Conservation (phyloP, 2,113 vertebrate genomes). For the Sorex araneus region DNA sequence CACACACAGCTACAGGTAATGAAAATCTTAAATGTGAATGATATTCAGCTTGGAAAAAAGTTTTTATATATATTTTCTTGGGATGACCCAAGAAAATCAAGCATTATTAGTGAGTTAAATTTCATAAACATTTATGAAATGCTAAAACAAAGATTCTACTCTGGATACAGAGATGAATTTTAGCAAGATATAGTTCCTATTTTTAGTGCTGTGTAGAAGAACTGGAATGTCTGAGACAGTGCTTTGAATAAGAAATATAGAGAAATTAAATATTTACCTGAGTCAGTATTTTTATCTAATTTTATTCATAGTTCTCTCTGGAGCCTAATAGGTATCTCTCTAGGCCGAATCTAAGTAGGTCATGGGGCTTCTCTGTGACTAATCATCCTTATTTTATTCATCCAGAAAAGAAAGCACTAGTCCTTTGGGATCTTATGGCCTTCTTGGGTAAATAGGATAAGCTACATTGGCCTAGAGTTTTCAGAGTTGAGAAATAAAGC, state of each 20-base stretch:
- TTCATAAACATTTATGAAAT: conserved; percentile 32
- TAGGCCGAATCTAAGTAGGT: neutral
- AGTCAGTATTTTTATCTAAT: conserved; percentile 18
- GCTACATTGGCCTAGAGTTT: neutral
- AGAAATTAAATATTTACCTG: conserved; percentile 57
- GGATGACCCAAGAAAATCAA: neutral
- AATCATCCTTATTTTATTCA: conserved; percentile 15
- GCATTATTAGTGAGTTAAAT: neutral
- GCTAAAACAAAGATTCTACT: neutral
- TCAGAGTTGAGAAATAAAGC: neutral
- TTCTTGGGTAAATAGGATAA: neutral
- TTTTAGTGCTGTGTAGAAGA: conserved; percentile 8
- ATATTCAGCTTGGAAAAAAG: conserved; percentile 4
- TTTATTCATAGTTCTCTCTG: neutral
- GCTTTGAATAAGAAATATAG: neutral
- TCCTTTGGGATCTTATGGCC: neutral
- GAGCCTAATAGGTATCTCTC: conserved; percentile 29
- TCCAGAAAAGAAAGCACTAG: conserved; percentile 5
- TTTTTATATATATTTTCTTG: conserved; percentile 35
- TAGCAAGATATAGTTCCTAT: neutral
- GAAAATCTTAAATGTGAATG: conserved; percentile 26
- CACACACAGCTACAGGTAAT: conserved; percentile 97
- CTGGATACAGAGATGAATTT: neutral
- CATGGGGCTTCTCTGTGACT: neutral
- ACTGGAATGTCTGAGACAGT: neutral